Evolutionary conservation across 2,888 invertebrate genomes (phyloP).

Genomic region (Drosophila koepferae): DNA sequence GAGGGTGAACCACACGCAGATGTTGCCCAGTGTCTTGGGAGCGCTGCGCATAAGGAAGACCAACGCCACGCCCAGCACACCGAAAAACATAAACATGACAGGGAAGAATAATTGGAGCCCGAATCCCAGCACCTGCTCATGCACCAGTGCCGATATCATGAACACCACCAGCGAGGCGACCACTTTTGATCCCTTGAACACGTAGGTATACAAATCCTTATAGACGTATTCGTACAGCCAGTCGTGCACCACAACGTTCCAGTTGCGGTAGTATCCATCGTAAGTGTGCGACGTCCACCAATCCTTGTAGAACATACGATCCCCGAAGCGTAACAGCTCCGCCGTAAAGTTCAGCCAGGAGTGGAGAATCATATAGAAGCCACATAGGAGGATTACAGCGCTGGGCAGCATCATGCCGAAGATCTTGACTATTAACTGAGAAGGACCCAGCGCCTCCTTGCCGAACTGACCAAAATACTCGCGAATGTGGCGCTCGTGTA

Average conservation of each 20-base stretch:
- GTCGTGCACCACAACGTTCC: constrained; percentile 98
- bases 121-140: constrained; percentile 93
- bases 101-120: constrained; percentile 95
- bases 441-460: constrained; percentile 76
- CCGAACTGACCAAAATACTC: constrained; percentile 86
- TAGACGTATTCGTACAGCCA: constrained; percentile 97
- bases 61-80: constrained; percentile 88
- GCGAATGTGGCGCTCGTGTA: constrained; percentile 91
- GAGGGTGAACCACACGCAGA: constrained; percentile 93
- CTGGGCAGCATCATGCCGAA: constrained; percentile 92
- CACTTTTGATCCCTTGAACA: constrained; percentile 85
- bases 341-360: constrained; percentile 96
- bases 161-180: constrained; percentile 89
- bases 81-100: constrained; percentile 91
- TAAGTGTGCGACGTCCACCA: constrained; percentile 98
- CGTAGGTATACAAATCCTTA: constrained; percentile 87
- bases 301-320: constrained; percentile 94
- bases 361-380: constrained; percentile 95
- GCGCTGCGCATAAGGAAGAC: constrained; percentile 86
- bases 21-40: constrained; percentile 88
- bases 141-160: constrained; percentile 92
- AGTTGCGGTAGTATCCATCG: constrained; percentile 94
- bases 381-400: constrained; percentile 89
- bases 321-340: constrained; percentile 94
- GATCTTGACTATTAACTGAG: constrained; percentile 87